Evolutionary conservation across 1,140 invertebrate species (phyloP).

Genomic region (Armadillidium nasatum): DNA sequence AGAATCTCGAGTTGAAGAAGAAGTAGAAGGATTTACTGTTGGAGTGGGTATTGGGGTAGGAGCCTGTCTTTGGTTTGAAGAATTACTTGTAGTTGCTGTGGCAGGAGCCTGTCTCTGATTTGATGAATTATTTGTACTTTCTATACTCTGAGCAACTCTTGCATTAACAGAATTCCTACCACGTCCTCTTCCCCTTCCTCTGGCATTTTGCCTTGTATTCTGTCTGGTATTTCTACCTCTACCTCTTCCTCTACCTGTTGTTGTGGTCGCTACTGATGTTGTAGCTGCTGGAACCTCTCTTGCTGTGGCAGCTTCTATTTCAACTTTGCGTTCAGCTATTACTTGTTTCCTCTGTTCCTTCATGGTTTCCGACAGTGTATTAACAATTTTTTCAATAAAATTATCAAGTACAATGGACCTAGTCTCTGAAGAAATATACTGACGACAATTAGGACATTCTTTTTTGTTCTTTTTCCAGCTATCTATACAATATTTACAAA

Average conservation of each 20-base stretch:
- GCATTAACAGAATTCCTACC: neutral
- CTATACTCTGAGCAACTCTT: too few relatives aligned
- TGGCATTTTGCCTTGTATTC: neutral
- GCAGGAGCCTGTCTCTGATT: too few relatives aligned
- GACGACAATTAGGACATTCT: constrained; percentile 68
- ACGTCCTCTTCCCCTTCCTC: neutral
- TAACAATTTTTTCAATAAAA: constrained; percentile 61
- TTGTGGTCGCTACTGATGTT: neutral
- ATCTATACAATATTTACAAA: constrained; percentile 67
- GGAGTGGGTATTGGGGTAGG: too few relatives aligned
- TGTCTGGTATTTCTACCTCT: too few relatives aligned
- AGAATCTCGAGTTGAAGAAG: neutral
- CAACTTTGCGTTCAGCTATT: constrained; percentile 55
- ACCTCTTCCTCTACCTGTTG: neutral
- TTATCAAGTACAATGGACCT: constrained; percentile 52
- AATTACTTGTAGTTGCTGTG: too few relatives aligned
- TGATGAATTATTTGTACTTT: too few relatives aligned
- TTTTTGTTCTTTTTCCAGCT: constrained; percentile 67
- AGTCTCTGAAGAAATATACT: constrained; percentile 48
- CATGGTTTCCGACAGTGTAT: constrained; percentile 54
- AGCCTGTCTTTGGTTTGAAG: too few relatives aligned
- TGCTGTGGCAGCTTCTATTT: neutral
- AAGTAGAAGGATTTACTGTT: too few relatives aligned
- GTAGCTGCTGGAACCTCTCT: neutral
- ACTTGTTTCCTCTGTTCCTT: constrained; percentile 53